Percentiles rank a stretch among this genome's conserved stretches.
These are phyloP conservation scores for Cecidostiba fungosa DNA, from an alignment of 2,888 invertebrate genomes.

Conservation along the genomic window DNA sequence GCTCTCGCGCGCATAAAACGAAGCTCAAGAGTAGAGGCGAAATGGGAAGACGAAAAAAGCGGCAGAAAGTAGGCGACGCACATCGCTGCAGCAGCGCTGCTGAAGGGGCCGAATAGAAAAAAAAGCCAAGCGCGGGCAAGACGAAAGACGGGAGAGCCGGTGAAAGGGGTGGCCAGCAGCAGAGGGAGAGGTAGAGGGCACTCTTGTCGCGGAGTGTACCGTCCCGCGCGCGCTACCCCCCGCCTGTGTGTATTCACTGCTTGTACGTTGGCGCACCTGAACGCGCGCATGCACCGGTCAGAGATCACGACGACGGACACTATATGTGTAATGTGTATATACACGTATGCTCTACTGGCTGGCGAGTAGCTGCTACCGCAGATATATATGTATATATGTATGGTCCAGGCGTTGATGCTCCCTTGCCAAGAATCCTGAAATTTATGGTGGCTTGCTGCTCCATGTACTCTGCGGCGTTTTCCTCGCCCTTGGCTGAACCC, in stretches of 20 bases:
- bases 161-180: neutral
- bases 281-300: conserved; percentile 48
- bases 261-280: conserved; percentile 40
- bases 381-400: neutral
- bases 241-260: neutral
- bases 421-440: conserved; percentile 52
- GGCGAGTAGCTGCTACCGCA: too few species aligned
- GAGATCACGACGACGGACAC: conserved; percentile 28
- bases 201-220: conserved; percentile 56
- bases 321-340: neutral
- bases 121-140: neutral
- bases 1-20: conserved; percentile 5
- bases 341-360: neutral
- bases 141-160: neutral
- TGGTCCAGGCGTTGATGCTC: conserved; percentile 45
- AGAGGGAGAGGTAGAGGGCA: neutral
- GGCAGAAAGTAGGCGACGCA: neutral
- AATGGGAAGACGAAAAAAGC: neutral
- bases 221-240: neutral
- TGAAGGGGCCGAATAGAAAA: neutral
- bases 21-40: conserved; percentile 1
- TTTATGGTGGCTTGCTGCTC: conserved; percentile 27
- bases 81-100: neutral
- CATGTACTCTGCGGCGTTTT: neutral
- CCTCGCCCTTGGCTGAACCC: neutral